phyloP scores from a whole-genome alignment of 2,888 invertebrate species.

The Drosophila diplacantha region DNA sequence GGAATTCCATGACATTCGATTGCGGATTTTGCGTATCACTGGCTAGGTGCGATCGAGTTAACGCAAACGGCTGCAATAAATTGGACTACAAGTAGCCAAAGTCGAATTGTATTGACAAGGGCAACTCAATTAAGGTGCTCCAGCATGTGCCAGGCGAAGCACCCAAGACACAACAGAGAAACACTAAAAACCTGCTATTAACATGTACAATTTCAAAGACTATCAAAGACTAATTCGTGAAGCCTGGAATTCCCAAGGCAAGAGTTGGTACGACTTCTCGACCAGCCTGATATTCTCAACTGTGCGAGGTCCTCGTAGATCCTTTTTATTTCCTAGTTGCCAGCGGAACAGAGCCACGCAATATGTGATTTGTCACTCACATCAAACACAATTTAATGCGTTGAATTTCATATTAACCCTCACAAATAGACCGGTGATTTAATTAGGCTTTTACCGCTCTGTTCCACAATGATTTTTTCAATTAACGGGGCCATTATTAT shows the following conservation, averaged over 20 bases:
- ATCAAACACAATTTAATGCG: background rate
- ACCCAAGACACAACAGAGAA: constrained; percentile 13
- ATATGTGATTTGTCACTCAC: constrained; percentile 31
- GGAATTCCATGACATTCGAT: constrained; percentile 32
- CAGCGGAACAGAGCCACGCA: background rate
- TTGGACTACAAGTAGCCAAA: constrained; percentile 42
- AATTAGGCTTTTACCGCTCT: constrained; percentile 24
- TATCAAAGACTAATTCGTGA: background rate
- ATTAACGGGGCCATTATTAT: constrained; percentile 45
- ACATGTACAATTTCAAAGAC: constrained; percentile 4
- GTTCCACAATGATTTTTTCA: constrained; percentile 44
- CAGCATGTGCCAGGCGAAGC: constrained; percentile 15
- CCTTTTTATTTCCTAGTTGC: background rate
- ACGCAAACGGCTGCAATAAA: constrained; percentile 36
- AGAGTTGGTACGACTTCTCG: background rate
- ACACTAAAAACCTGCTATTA: constrained; percentile 6
- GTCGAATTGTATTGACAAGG: constrained; percentile 41
- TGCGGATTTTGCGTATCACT: constrained; percentile 34
- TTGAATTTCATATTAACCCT: constrained; percentile 12
- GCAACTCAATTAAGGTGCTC: constrained; percentile 38
- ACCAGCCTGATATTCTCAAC: background rate
- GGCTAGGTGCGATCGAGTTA: constrained; percentile 15
- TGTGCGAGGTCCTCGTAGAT: background rate
- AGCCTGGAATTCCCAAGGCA: constrained; percentile 5
- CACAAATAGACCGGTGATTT: constrained; percentile 20